Evolutionary conservation across 2,113 vertebrate genomes (phyloP), one percentile per base, ranked within the genome.

Genomic region (Urocynchramus pylzowi): DNA sequence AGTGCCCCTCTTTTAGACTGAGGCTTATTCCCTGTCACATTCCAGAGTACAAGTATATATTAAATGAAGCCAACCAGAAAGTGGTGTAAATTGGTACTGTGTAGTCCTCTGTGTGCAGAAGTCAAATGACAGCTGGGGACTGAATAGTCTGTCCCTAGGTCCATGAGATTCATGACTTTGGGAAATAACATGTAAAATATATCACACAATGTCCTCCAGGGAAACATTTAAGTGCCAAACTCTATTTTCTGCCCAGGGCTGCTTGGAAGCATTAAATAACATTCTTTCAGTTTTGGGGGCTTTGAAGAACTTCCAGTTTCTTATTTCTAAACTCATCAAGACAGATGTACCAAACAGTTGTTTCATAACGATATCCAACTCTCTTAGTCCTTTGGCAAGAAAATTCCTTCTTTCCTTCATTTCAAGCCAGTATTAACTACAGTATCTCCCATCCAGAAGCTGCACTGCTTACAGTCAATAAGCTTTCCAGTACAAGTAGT

Each of bases 361-460:
- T 87, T 95, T 94, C 68, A 83, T 90, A 94, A 87, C 14, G 24
- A 35, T 93, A 95, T 89, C 90, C 73, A 96, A 95, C 74, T 93
- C 59, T 95, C 71, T 90, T 73, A 92, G 74, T 91, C 85, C 49
- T 93, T 97, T 98, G 94, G 90, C 90, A 97, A 91, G 85, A 95
- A 95, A 96, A 97, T 76, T 76, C 76, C 16, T 93, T 94, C 74
- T n/a, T 91, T 96, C 61, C 59, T 83, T 68, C 47, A 41, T 54
- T 77, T 80, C 77, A 97, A 96, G 96, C 96, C 92, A 96, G 49
- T 75, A 79, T 96, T 97, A 84, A 89, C 70, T 84, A 90, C 63
- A 93, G 76, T 91, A 74, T 80, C 68, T 93, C 76, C 71, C 94
- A 53, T 91, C 69, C 60, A 77, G 56, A 96, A 96, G 63, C 70